Evolutionary conservation across 2,113 vertebrate species (phyloP), one percentile per base, ranked within the genome.

Genomic region (Triplophysa dalaica): DNA sequence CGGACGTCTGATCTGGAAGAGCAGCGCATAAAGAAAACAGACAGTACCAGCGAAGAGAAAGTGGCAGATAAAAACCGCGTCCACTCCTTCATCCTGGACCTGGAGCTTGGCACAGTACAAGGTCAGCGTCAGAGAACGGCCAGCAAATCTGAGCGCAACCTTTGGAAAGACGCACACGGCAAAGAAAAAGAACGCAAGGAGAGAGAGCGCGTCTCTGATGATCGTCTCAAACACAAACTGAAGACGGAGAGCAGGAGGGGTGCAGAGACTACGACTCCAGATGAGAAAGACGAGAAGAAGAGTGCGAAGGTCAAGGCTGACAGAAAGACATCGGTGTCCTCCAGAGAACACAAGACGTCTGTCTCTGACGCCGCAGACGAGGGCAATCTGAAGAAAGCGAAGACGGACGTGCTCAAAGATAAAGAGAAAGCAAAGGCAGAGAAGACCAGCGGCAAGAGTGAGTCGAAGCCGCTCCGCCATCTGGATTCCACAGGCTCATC

Each of bases 171-270:
- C 2, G 33, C 70, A 61, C 90, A 91, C 72, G 83, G 86, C 22
- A 94, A 91, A 86, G 95, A 97, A 5, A 95, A 92, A 86, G 97
- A 96, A 9, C 94, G 94, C 81, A 92, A 86, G 85, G 97, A 98
- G 29, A 96, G 92, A 77, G 96, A 98, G 29, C 93, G 84, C 79
- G 26, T 88, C 48, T 90, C 91, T 1, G 95, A 98, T 61, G 96
- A 98, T n/a, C 94, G 91, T 4, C 10, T 73, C 63, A 98, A 94
- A 58, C 90, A 92, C 84, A 98, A 93, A 82, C 85, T 82, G 50
- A 98, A 94, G 88, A 87, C 88, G 63, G 96, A 97, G 13, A 66
- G 87, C 29, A 74, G 21, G 90, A 89, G 92, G 75, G 97, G 93
- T 65, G 93, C 92, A 12, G 84, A 75, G 66, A 89, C 80, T 16